These are phyloP conservation scores for Zaprionus capensis DNA, from an alignment of 1,140 invertebrate genomes.

Conservation along the genomic window DNA sequence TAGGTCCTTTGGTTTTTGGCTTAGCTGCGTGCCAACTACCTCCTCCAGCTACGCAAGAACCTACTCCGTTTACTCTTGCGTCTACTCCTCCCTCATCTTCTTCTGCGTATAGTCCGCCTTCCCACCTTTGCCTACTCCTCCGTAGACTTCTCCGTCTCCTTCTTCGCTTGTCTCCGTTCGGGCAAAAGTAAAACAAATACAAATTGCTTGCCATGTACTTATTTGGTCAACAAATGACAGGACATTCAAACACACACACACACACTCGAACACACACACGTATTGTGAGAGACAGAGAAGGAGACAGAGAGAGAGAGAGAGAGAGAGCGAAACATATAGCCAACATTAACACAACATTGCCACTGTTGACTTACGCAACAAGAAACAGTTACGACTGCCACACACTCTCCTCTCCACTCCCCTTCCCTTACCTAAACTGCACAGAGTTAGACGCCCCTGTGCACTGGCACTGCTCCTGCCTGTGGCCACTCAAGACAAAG, in stretches of 20 bases:
- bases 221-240: slow-evolving; percentile 83
- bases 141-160: slow-evolving; percentile 11
- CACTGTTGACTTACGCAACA: slow-evolving; percentile 79
- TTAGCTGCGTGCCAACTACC: slow-evolving; percentile 54
- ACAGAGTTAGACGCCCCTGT: not conserved
- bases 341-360: slow-evolving; percentile 80
- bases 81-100: not conserved
- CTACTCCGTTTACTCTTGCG: not conserved
- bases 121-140: not conserved
- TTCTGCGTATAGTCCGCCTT: not conserved
- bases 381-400: slow-evolving; percentile 66
- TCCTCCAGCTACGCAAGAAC: no score
- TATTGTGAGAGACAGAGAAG: not conserved
- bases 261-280: slow-evolving; percentile 6
- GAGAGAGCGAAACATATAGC: slow-evolving; percentile 63
- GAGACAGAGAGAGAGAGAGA: not conserved
- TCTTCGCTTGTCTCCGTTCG: slow-evolving; percentile 17
- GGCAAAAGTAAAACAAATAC: slow-evolving; percentile 80
- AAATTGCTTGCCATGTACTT: slow-evolving; percentile 82
- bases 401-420: not conserved
- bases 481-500: slow-evolving; percentile 1
- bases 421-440: not conserved
- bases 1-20: slow-evolving; percentile 79
- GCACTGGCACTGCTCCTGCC: not conserved
- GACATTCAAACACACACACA: slow-evolving; percentile 59